Base-by-base conservation (phyloP, 2,113 vertebrate species). In the Aix galericulata region DNA sequence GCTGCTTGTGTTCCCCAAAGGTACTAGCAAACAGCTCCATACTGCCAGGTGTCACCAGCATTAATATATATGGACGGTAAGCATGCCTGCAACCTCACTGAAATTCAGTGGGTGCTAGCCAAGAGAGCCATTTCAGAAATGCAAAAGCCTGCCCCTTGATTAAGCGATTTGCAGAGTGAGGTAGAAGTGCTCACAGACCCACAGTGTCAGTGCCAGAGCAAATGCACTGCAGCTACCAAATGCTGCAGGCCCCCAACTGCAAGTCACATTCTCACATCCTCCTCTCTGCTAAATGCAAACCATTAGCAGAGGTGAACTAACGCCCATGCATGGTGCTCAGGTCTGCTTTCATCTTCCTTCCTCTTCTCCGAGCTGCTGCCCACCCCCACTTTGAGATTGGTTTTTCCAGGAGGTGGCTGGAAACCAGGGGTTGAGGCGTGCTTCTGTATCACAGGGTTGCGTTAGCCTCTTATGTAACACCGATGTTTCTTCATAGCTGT, bases 361-460 rank as follows among this genome's bases (percentile, higher is more conserved):
- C 82, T 52, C 76, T 29, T 34, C 38, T 79, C 38, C 25, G 38
- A 89, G 58, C 60, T 0, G 1, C 63, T 34, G 17, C 42, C 0
- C 0, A 53, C 55, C 27, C 31, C 31, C 36, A 29, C 23, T 40
- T 67, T 0, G 6, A n/a, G 73, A 44, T 22, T 64, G 21, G 27
- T 32, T 2, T 2, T 44, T 81, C 26, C 68, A 3, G 1, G 36
- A 60, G 34, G 32, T 32, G n/a, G 66, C 0, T 29, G 17, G 66
- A 63, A 64, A 64, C 0, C 2, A 4, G 0, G 1, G 32, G 36
- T 55, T 32, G 86, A 13, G 0, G 0, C 0, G 2, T 6, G 17
- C 20, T 48, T 25, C 42, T 0, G 2, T 55, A 58, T n/a, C 67
- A 6, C 1, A 0, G 1, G 1, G 2, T 44, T 48, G 71, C 29